A percentile compares a stretch with the other conserved stretches of the same genome.
phyloP scores from a whole-genome alignment of 1,140 invertebrate species.

The Tetramorium alpestre region DNA sequence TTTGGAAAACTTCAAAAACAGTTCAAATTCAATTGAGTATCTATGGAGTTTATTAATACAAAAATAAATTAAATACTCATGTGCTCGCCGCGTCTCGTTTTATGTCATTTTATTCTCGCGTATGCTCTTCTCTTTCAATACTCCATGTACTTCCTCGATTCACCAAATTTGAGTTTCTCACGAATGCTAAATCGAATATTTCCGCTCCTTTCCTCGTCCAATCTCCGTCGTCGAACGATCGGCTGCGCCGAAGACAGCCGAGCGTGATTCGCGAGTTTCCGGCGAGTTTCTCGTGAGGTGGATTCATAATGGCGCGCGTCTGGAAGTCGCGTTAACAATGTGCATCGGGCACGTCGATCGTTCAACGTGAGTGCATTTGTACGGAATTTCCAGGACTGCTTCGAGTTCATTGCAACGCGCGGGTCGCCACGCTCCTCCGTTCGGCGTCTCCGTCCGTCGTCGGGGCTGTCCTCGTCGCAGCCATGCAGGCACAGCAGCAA shows the following conservation, averaged over 20 bases:
- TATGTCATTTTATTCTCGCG: too few species aligned
- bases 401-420: neutral
- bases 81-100: too few species aligned
- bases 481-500: conserved; percentile 82
- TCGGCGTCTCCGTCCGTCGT: neutral
- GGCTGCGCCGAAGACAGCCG: neutral
- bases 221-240: too few species aligned
- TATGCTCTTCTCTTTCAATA: too few species aligned
- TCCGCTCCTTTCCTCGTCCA: too few species aligned
- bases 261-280: neutral
- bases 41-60: too few species aligned
- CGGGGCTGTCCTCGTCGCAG: neutral
- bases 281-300: neutral
- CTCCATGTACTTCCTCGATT: too few species aligned
- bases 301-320: conserved; percentile 65
- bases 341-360: neutral
- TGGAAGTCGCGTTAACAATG: conserved; percentile 41
- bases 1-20: too few species aligned
- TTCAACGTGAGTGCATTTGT: neutral
- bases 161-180: too few species aligned
- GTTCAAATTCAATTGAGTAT: too few species aligned
- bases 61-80: too few species aligned
- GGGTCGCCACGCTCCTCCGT: neutral
- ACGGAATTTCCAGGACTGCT: neutral
- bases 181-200: too few species aligned